These are phyloP conservation scores for Rhodinocichla rosea DNA, from an alignment of 2,113 vertebrate genomes.

Conservation along the genomic window DNA sequence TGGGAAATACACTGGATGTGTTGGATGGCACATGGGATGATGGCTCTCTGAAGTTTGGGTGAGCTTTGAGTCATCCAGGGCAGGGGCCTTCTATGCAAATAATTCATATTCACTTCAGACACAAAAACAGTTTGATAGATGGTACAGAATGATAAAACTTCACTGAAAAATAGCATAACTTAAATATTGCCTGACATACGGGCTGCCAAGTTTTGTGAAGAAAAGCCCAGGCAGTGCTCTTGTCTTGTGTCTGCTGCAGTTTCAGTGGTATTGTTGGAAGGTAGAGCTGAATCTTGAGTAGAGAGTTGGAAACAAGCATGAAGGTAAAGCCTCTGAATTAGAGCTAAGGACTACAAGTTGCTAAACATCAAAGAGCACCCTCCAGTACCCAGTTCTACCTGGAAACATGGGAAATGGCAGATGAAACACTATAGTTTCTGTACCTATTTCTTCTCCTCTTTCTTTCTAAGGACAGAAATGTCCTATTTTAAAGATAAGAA, in stretches of 20 bases:
- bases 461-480: not conserved
- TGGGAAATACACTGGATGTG: not conserved
- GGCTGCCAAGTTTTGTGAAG: not conserved
- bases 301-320: not conserved
- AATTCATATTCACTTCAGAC: not conserved
- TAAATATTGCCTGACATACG: not conserved
- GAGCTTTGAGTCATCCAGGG: not conserved
- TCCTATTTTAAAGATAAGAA: not conserved
- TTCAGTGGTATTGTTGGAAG: not conserved
- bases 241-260: not conserved
- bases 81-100: not conserved
- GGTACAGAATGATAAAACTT: rapidly evolving
- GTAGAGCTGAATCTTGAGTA: not conserved
- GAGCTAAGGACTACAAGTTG: not conserved
- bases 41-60: not conserved
- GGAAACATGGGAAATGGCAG: not conserved
- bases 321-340: not conserved
- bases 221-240: not conserved
- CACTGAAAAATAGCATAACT: not conserved
- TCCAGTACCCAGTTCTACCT: not conserved
- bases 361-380: not conserved
- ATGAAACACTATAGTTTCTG: not conserved
- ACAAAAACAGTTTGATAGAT: not conserved
- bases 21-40: not conserved
- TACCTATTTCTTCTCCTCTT: not conserved